Evolutionary conservation across 1,140 invertebrate species (phyloP).

Genomic region (Leptoteleia sp.): DNA sequence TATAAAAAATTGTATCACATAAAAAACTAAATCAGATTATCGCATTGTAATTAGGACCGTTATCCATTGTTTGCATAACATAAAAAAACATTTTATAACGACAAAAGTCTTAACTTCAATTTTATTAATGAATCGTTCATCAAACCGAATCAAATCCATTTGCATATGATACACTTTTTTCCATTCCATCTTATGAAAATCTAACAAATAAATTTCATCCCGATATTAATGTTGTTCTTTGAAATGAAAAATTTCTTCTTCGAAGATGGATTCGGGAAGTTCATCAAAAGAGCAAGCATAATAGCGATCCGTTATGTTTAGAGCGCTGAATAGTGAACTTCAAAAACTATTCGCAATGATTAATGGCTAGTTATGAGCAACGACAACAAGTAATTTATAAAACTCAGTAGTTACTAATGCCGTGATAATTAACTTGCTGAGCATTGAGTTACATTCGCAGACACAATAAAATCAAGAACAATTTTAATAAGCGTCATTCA

Average conservation of each 20-base stretch:
- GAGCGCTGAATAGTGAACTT: constrained; percentile 3
- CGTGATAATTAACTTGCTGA: constrained; percentile 10
- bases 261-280: neutral
- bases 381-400: constrained; percentile 37
- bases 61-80: too few species aligned
- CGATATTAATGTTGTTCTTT: too few species aligned
- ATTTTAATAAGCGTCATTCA: neutral
- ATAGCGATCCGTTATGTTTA: constrained; percentile 24
- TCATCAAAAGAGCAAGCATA: constrained; percentile 10
- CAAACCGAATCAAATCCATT: too few species aligned
- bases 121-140: too few species aligned
- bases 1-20: too few species aligned
- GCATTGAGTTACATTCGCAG: constrained; percentile 5
- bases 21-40: too few species aligned
- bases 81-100: too few species aligned
- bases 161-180: too few species aligned
- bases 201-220: too few species aligned
- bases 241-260: constrained; percentile 9
- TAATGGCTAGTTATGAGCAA: constrained; percentile 23
- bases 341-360: constrained; percentile 21
- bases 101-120: too few species aligned
- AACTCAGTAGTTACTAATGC: constrained; percentile 3
- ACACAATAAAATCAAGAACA: neutral
- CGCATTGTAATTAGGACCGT: too few species aligned
- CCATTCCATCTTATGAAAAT: too few species aligned